These are phyloP conservation scores for Nomia melanderi DNA, from an alignment of 1,140 invertebrate genomes.

Conservation along the genomic window DNA sequence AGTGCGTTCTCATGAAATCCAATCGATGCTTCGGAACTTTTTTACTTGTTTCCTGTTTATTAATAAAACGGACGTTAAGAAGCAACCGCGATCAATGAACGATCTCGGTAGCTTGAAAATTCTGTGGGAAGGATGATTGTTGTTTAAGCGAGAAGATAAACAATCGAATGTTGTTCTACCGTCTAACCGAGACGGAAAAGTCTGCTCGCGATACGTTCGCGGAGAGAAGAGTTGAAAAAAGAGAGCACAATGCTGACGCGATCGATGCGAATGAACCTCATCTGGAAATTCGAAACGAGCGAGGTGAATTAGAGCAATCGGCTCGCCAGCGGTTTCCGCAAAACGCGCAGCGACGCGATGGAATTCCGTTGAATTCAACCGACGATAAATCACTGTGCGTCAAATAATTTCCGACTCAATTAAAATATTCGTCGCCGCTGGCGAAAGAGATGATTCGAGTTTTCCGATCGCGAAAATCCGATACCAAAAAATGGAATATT, in stretches of 20 bases:
- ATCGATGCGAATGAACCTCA: slow-evolving; percentile 1
- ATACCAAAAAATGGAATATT: no score
- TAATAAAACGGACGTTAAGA: not conserved
- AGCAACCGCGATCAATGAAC: no score
- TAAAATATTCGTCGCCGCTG: not conserved
- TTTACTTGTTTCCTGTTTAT: not conserved
- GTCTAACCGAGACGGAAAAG: no score
- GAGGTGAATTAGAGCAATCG: slow-evolving; percentile 26
- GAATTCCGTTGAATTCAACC: slow-evolving; percentile 10
- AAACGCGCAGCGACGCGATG: not conserved
- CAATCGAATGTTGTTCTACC: not conserved
- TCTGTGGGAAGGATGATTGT: no score
- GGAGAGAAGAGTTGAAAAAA: no score
- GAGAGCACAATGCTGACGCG: not conserved
- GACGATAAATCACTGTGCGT: not conserved
- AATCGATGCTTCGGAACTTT: no score
- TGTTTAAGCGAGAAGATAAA: no score
- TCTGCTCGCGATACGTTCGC: not conserved
- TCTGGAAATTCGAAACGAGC: slow-evolving; percentile 12
- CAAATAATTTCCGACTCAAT: not conserved
- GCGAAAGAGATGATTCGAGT: no score
- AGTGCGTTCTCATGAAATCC: not conserved
- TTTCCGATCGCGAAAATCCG: no score
- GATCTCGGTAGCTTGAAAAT: no score
- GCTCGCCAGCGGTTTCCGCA: slow-evolving; percentile 1